Evolutionary conservation across 2,113 vertebrate species (phyloP).

Genomic region (Odocoileus virginianus): DNA sequence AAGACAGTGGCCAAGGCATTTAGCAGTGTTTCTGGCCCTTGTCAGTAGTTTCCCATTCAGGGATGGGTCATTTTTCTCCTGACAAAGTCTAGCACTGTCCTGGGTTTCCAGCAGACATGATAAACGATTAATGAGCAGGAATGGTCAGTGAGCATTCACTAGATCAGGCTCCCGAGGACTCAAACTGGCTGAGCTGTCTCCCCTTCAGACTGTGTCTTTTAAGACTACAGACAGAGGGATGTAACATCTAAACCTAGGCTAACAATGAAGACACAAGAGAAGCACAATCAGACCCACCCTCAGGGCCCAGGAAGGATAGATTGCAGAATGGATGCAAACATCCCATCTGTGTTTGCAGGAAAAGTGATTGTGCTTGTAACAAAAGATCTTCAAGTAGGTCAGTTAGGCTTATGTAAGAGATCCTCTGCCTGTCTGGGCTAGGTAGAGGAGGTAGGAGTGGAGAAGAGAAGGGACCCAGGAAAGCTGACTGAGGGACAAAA

Average conservation of each 20-base stretch:
- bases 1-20: constrained; percentile 5
- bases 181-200: not conserved
- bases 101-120: not conserved
- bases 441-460: not conserved
- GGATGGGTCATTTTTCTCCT: not conserved
- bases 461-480: not conserved
- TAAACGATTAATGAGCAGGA: not conserved
- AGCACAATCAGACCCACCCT: not conserved
- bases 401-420: constrained; percentile 42
- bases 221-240: not conserved
- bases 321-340: not conserved
- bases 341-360: constrained; percentile 6
- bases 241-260: not conserved
- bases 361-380: constrained; percentile 22
- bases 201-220: not conserved
- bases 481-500: not conserved
- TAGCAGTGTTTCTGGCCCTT: not conserved
- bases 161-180: not conserved
- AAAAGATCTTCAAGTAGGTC: constrained; percentile 55
- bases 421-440: constrained; percentile 1
- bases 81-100: not conserved
- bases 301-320: not conserved
- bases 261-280: not conserved
- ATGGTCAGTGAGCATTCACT: not conserved
- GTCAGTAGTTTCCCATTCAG: not conserved